Conservation (phyloP, 2,888 invertebrate genomes). For the Clanis bilineata region DNA sequence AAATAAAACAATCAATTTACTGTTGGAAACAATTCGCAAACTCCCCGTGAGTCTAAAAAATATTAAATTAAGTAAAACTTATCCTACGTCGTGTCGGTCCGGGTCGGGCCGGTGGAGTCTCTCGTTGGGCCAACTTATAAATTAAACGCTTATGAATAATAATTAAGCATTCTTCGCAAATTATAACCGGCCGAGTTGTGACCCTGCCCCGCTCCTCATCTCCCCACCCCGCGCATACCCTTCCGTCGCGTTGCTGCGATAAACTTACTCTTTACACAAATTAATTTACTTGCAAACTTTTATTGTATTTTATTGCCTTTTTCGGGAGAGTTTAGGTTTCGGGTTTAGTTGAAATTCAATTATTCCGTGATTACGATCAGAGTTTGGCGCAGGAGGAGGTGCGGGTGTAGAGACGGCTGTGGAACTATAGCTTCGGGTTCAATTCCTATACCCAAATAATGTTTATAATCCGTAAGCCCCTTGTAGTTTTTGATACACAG, state of each 20-base stretch:
- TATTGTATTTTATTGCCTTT: neutral
- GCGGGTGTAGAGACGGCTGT: no score
- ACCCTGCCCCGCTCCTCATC: no score
- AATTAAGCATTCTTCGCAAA: constrained; percentile 14
- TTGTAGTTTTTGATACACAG: no score
- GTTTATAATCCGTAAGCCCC: no score
- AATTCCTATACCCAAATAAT: no score
- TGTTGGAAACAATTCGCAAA: constrained; percentile 11
- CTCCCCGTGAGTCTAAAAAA: constrained; percentile 11
- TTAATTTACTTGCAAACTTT: constrained; percentile 9
- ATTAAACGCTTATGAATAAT: constrained; percentile 15
- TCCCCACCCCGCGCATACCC: neutral
- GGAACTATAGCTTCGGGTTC: neutral
- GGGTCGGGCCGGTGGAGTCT: neutral
- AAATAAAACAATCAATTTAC: constrained; percentile 6
- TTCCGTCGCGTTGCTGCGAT: neutral
- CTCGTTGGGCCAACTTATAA: constrained; percentile 12
- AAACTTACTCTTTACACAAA: neutral
- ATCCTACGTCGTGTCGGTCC: neutral
- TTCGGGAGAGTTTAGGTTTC: neutral
- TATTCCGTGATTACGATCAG: neutral
- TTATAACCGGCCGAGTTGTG: constrained; percentile 9
- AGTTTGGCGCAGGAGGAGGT: no score
- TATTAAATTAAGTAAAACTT: constrained; percentile 11
- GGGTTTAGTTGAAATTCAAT: neutral